Conservation (phyloP, 2,797 vertebrate genomes). For the Tarsius wallacei region DNA sequence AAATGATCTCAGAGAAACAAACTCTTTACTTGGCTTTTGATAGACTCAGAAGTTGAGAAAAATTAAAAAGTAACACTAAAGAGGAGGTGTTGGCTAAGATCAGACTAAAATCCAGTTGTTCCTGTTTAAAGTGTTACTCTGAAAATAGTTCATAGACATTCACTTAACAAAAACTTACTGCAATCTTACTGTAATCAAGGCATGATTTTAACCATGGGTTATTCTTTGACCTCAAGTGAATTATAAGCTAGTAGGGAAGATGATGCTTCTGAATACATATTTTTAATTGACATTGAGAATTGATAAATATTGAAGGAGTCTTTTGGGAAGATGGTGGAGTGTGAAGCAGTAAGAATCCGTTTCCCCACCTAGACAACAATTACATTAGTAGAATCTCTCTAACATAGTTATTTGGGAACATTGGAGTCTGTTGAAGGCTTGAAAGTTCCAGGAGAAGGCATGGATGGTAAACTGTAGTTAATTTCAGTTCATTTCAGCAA, state of each 20-base stretch:
- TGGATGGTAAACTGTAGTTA: background rate
- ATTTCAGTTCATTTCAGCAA: background rate
- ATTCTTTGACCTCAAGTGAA: background rate
- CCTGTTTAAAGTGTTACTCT: conserved; percentile 58
- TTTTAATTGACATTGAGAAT: background rate
- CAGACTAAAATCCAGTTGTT: conserved; percentile 54
- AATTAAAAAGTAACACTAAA: background rate
- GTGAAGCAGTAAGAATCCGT: background rate
- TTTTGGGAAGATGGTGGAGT: background rate
- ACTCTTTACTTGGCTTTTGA: conserved; percentile 74
- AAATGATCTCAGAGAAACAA: conserved; percentile 80
- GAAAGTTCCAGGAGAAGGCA: background rate
- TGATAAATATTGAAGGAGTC: background rate
- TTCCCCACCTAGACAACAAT: background rate
- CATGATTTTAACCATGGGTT: background rate
- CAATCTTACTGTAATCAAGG: background rate
- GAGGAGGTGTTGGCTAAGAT: conserved; percentile 59
- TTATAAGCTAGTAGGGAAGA: background rate
- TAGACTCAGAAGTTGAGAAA: conserved; percentile 71
- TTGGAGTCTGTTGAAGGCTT: background rate
- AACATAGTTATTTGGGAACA: background rate
- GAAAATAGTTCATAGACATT: conserved; percentile 59
- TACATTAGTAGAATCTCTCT: background rate
- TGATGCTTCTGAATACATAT: background rate
- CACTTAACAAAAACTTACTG: conserved; percentile 44